Conservation (phyloP, 2,113 vertebrate species). For the Callocephalon fimbriatum region DNA sequence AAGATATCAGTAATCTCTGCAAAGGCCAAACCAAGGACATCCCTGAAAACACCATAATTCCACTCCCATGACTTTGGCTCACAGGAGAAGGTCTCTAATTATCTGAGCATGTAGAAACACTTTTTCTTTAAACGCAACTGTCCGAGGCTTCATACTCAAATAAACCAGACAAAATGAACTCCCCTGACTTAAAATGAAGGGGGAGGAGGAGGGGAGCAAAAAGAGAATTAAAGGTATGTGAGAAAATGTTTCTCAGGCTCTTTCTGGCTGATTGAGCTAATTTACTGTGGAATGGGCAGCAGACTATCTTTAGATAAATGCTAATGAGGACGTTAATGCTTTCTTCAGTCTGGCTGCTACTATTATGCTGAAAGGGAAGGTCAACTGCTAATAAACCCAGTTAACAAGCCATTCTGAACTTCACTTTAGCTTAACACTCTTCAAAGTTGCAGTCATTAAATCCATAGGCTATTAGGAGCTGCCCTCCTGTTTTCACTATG, state of each 20-base stretch:
- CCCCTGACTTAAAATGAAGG: background rate
- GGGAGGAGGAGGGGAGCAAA: background rate
- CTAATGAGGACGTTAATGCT: slow-evolving; percentile 77
- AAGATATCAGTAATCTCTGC: background rate
- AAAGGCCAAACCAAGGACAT: background rate
- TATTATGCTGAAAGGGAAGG: slow-evolving; percentile 80
- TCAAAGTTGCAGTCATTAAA: slow-evolving; percentile 79
- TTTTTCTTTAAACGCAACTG: slow-evolving; percentile 42
- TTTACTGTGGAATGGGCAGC: slow-evolving; percentile 80
- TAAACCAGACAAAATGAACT: slow-evolving; percentile 39
- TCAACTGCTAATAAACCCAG: slow-evolving; percentile 82
- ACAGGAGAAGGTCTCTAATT: slow-evolving; percentile 56
- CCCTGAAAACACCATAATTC: background rate
- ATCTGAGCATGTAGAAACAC: slow-evolving; percentile 28
- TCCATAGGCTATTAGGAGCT: slow-evolving; percentile 74
- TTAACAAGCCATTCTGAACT: slow-evolving; percentile 81
- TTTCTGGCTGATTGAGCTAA: slow-evolving; percentile 82
- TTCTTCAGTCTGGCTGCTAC: slow-evolving; percentile 71
- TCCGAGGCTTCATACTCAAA: slow-evolving; percentile 32
- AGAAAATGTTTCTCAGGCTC: slow-evolving; percentile 80
- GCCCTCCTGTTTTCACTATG: slow-evolving; percentile 67
- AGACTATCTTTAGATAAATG: slow-evolving; percentile 83
- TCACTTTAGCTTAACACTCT: slow-evolving; percentile 76
- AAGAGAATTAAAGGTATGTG: slow-evolving; percentile 62
- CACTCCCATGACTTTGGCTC: background rate